These are phyloP conservation scores for Hydroisotoma schaefferi DNA, from an alignment of 2,888 invertebrate species.

Conservation along the genomic window DNA sequence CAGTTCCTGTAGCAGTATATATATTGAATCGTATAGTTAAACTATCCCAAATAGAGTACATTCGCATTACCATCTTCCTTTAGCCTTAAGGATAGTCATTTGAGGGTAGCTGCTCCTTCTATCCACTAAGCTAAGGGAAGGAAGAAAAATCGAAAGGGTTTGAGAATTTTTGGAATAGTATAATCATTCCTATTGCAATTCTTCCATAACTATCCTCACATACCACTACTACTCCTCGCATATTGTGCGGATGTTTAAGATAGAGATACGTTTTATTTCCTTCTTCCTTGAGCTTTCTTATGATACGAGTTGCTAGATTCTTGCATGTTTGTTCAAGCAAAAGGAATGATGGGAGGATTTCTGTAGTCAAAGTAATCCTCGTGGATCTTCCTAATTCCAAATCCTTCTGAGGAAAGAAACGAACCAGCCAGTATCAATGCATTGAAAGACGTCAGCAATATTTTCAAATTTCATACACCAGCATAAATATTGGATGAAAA, in stretches of 20 bases:
- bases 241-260: too few species aligned
- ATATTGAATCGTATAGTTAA: background rate
- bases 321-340: conserved; percentile 4
- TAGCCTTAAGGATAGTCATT: too few species aligned
- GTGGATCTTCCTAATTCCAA: conserved; percentile 6
- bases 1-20: background rate
- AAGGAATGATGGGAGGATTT: background rate
- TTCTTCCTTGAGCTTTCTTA: too few species aligned
- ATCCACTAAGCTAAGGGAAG: background rate
- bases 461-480: conserved; percentile 5
- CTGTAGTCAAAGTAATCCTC: conserved; percentile 12
- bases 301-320: too few species aligned
- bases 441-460: conserved; percentile 11
- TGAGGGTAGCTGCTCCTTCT: too few species aligned
- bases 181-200: background rate
- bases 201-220: background rate
- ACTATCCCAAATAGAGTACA: background rate
- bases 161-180: background rate
- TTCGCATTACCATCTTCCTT: too few species aligned
- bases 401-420: background rate
- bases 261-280: too few species aligned
- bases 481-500: background rate
- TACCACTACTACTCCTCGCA: background rate
- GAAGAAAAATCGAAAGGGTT: background rate
- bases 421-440: background rate